phyloP scores from a whole-genome alignment of 2,888 invertebrate species.

The Sarcophaga caerulescens region DNA sequence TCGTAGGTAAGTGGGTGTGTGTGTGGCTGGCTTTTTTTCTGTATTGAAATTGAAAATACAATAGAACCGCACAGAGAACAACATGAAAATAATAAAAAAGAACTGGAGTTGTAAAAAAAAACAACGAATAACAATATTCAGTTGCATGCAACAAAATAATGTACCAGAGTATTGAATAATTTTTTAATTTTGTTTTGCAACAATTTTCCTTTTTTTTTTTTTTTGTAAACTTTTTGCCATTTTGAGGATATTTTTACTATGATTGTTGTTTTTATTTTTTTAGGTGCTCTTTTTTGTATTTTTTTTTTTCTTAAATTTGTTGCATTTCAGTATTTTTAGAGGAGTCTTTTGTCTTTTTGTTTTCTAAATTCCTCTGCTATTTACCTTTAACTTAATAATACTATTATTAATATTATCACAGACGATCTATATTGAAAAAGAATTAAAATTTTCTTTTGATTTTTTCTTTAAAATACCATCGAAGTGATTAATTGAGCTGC shows the following conservation, averaged over 20 bases:
- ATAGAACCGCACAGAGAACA: not conserved
- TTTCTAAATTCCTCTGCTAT: not conserved
- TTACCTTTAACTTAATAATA: conserved; percentile 28
- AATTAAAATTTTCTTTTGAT: not conserved
- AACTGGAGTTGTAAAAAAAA: not conserved
- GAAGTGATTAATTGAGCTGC: not conserved
- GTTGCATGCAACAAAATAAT: conserved; percentile 39
- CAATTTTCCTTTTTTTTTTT: not conserved
- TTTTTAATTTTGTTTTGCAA: conserved; percentile 41
- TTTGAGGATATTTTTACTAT: not conserved
- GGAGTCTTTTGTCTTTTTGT: no score
- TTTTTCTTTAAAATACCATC: not conserved
- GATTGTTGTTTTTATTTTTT: not conserved
- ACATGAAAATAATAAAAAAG: not conserved
- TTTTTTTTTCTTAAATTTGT: no score
- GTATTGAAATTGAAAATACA: conserved; percentile 16
- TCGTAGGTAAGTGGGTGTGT: no score
- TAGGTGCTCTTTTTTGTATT: not conserved
- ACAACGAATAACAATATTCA: not conserved
- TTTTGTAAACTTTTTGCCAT: not conserved
- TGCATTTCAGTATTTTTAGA: no score
- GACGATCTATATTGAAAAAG: not conserved
- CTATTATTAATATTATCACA: not conserved
- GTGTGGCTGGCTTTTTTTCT: not conserved
- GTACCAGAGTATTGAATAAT: conserved; percentile 8